Percentiles rank a stretch among this genome's conserved stretches.
Conservation (phyloP, 2,113 vertebrate species). For the Nymphicus hollandicus region DNA sequence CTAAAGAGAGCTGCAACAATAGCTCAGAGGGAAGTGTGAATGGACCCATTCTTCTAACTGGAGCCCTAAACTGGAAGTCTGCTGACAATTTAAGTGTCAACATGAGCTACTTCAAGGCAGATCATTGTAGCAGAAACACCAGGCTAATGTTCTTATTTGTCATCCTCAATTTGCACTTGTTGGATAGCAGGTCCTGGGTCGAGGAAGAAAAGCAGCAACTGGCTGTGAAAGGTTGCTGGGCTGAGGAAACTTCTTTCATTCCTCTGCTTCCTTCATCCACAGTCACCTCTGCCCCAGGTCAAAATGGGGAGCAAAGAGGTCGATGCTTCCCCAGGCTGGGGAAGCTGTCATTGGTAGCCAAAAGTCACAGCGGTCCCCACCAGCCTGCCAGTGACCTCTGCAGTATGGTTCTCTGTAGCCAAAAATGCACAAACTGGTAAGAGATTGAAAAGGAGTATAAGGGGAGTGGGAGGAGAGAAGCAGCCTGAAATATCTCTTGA, state of each 20-base stretch:
- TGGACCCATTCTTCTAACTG: constrained; percentile 39
- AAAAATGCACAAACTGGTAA: background rate
- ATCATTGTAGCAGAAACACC: constrained; percentile 35
- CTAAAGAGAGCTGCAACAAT: constrained; percentile 37
- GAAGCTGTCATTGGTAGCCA: background rate
- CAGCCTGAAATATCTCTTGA: background rate
- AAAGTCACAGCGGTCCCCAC: background rate
- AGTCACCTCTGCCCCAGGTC: background rate
- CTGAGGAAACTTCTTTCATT: background rate
- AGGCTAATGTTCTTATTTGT: constrained; percentile 56
- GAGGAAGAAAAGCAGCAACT: background rate
- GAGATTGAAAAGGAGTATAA: background rate
- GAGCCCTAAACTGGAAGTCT: constrained; percentile 8
- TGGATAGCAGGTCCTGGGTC: background rate
- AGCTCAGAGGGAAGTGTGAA: constrained; percentile 40
- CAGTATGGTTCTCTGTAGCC: background rate
- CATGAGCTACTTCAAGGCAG: constrained; percentile 30
- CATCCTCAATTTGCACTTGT: constrained; percentile 48
- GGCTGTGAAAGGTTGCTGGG: background rate
- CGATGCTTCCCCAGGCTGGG: background rate
- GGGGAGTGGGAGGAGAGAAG: constrained; percentile 3
- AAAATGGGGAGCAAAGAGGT: background rate
- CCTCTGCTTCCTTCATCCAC: background rate
- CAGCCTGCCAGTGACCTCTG: background rate
- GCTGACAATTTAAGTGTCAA: constrained; percentile 64